Evolutionary conservation across 2,113 vertebrate species (phyloP).

Genomic region (Hydrolagus affinis): DNA sequence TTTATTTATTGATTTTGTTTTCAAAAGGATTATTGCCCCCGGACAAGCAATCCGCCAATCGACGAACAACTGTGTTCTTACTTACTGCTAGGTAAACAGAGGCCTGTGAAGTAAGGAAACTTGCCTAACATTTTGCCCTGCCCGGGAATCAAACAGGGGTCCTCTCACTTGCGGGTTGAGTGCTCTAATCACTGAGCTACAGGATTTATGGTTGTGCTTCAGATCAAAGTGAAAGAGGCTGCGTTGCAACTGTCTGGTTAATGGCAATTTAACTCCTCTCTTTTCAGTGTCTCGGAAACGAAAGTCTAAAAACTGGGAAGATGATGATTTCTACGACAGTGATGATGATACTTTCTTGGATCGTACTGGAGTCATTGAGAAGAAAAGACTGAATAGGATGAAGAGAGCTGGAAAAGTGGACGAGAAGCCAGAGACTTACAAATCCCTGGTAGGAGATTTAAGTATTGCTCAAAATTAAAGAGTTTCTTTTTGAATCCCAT

Average conservation of each 20-base stretch:
- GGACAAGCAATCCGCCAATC: no score
- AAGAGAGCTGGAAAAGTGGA: constrained; percentile 90
- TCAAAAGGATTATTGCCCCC: no score
- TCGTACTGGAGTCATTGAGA: constrained; percentile 84
- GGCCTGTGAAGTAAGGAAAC: no score
- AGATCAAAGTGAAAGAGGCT: background rate
- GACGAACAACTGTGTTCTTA: no score
- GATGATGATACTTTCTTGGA: constrained; percentile 95
- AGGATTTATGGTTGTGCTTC: background rate
- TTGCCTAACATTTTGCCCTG: no score
- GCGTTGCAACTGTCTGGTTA: background rate
- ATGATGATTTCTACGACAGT: constrained; percentile 93
- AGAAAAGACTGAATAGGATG: constrained; percentile 86
- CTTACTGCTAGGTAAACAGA: no score
- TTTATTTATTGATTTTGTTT: no score
- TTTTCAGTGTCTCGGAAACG: constrained; percentile 84
- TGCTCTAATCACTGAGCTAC: no score
- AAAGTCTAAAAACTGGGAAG: constrained; percentile 94
- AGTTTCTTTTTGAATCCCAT: background rate
- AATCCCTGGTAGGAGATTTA: constrained; percentile 69
- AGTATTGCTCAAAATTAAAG: no score
- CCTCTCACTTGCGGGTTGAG: no score
- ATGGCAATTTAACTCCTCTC: background rate
- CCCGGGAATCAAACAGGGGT: no score
- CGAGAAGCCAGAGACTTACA: constrained; percentile 80